Conservation (phyloP, 2,797 vertebrate genomes). For the Neostethus bicornis region DNA sequence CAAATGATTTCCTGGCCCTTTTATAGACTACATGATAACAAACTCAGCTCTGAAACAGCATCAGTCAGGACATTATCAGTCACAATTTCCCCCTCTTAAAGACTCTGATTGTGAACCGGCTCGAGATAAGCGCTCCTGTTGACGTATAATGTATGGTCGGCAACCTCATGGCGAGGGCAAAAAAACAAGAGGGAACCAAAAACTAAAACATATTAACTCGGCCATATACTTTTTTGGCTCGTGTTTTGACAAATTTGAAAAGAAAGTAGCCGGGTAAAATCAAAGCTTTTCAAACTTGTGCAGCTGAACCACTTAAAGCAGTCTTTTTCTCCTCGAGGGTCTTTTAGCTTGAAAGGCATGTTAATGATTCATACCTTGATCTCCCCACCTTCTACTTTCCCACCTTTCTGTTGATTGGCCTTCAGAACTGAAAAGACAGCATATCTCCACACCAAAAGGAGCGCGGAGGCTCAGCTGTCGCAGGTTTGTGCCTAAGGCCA, state of each 20-base stretch:
- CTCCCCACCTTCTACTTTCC: conserved; percentile 31
- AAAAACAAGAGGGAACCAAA: background rate
- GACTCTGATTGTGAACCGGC: conserved; percentile 19
- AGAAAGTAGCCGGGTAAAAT: background rate
- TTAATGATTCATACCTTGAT: conserved; percentile 50
- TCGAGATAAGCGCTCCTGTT: conserved; percentile 26
- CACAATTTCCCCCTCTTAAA: conserved; percentile 44
- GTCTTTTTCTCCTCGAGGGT: conserved; percentile 41
- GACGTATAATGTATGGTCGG: background rate
- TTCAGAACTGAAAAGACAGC: conserved; percentile 48
- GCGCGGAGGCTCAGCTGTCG: conserved; percentile 51
- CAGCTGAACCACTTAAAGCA: conserved; percentile 14
- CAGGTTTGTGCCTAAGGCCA: conserved; percentile 64
- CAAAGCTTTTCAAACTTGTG: conserved; percentile 9
- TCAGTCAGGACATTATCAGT: conserved; percentile 34
- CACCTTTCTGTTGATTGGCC: conserved; percentile 41
- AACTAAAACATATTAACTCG: background rate
- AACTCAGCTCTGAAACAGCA: conserved; percentile 32
- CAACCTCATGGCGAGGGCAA: background rate
- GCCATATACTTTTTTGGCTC: background rate
- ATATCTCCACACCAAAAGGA: conserved; percentile 55
- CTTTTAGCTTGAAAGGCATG: conserved; percentile 35
- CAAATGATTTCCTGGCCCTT: conserved; percentile 36
- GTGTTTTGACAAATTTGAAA: background rate
- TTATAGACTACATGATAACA: conserved; percentile 58